Conservation (phyloP, 92 coral and sea anemone genomes). For the Umimayanthus chanpuru region DNA sequence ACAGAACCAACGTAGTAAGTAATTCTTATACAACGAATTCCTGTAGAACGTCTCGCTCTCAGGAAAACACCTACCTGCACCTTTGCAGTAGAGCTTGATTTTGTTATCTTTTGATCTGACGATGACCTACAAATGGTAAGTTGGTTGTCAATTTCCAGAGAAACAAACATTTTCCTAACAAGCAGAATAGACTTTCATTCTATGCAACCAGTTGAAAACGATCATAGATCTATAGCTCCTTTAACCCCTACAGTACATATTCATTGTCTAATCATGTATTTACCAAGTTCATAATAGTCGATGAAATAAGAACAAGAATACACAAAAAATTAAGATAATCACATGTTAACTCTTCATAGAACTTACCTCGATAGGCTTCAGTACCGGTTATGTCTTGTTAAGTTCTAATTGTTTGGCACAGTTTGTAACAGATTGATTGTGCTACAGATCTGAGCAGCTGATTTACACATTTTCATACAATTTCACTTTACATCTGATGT, state of each 20-base stretch:
- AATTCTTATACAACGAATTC: too few relatives aligned
- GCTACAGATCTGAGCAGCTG: not conserved
- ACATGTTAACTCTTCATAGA: not conserved
- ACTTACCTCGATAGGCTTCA: not conserved
- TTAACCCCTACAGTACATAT: too few relatives aligned
- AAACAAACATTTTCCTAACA: too few relatives aligned
- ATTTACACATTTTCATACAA: not conserved
- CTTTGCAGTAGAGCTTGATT: constrained; percentile 91
- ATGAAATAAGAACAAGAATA: not conserved
- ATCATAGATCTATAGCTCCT: not conserved
- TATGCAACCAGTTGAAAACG: too few relatives aligned
- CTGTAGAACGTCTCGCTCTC: not conserved
- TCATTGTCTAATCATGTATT: not conserved
- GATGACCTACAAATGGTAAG: constrained; percentile 67
- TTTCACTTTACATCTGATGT: not conserved
- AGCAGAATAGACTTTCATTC: too few relatives aligned
- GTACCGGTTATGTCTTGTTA: not conserved
- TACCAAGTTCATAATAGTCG: not conserved
- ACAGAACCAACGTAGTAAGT: too few relatives aligned
- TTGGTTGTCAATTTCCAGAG: not conserved
- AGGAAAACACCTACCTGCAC: constrained; percentile 76
- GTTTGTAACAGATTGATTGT: too few relatives aligned
- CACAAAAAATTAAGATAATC: too few relatives aligned
- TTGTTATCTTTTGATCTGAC: constrained; percentile 64
- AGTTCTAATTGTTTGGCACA: not conserved